These are phyloP conservation scores for Sminthopsis crassicaudata DNA, from an alignment of 2,113 vertebrate genomes.

Conservation along the genomic window DNA sequence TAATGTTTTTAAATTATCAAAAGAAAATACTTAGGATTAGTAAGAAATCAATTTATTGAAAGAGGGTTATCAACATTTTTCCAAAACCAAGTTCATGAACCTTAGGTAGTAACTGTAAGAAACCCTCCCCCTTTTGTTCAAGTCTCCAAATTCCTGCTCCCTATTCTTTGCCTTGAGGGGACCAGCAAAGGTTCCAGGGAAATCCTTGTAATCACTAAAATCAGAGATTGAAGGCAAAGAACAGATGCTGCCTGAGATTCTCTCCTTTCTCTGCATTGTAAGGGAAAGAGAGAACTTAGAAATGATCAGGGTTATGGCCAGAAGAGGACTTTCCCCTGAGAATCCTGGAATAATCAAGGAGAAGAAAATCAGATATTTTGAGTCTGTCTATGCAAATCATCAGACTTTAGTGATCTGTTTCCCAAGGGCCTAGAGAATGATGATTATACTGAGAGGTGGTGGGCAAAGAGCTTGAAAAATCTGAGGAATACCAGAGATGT, in stretches of 20 bases:
- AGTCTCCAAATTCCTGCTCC: neutral
- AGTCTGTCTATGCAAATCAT: neutral
- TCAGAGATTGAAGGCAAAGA: conserved; percentile 30
- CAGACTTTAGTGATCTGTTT: neutral
- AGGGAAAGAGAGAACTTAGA: neutral
- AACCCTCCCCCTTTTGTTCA: neutral
- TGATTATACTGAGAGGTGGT: neutral
- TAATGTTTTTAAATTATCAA: neutral
- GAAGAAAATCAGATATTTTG: conserved; percentile 1
- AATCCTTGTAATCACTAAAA: neutral
- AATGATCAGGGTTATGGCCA: neutral
- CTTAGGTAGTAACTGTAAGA: neutral
- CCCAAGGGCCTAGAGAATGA: neutral
- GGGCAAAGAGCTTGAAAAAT: conserved; percentile 14
- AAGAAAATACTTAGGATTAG: neutral
- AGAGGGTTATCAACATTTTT: neutral
- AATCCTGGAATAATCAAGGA: neutral
- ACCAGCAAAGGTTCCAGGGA: neutral
- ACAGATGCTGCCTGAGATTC: conserved; percentile 7
- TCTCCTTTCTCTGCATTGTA: neutral
- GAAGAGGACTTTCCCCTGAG: conserved; percentile 16
- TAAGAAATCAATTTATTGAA: neutral
- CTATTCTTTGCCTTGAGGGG: neutral
- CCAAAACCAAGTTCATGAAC: neutral
- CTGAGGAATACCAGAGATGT: neutral